Percentiles rank a stretch among this genome's conserved stretches.
Evolutionary conservation across 1,140 invertebrate species (phyloP).

Genomic region (Melanaphis sacchari): DNA sequence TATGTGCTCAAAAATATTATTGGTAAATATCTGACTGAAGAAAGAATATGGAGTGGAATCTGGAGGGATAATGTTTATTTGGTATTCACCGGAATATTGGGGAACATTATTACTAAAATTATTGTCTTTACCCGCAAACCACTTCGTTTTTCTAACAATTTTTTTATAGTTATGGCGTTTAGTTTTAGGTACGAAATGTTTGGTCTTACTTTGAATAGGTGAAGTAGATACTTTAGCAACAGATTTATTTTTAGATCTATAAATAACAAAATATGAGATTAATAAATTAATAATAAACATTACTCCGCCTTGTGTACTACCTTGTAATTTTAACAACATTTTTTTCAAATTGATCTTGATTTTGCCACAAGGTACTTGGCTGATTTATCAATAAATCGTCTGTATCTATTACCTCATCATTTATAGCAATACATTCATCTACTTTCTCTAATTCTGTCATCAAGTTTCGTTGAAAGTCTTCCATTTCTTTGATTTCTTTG

Average conservation of each 20-base stretch:
- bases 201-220: neutral
- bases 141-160: neutral
- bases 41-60: neutral
- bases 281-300: constrained; percentile 13
- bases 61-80: constrained; percentile 1
- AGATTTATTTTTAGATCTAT: constrained; percentile 8
- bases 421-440: neutral
- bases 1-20: neutral
- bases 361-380: neutral
- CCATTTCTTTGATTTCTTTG: too few relatives aligned
- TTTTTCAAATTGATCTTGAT: neutral
- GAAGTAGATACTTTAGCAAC: neutral
- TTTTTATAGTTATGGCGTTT: neutral
- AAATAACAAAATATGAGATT: constrained; percentile 5
- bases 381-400: neutral
- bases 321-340: neutral
- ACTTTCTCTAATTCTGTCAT: neutral
- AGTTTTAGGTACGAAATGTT: neutral
- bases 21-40: neutral
- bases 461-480: too few relatives aligned
- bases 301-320: neutral
- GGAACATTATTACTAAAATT: neutral
- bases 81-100: neutral
- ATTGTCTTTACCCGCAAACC: neutral
- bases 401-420: neutral